Evolutionary conservation across 2,113 vertebrate genomes (phyloP).

Genomic region (Electrona antarctica): DNA sequence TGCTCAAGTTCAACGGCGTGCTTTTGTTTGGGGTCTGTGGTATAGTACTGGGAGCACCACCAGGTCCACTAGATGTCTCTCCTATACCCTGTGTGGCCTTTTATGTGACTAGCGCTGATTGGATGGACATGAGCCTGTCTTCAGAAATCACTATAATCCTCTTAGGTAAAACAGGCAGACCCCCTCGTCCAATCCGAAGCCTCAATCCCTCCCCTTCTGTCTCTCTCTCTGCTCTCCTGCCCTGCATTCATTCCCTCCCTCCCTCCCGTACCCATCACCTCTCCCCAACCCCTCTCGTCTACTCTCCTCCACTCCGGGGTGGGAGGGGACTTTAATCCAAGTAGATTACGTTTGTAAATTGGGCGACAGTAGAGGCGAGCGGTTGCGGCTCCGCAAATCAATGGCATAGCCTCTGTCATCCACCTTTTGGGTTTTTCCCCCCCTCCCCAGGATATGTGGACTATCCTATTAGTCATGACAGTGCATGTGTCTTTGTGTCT

Average conservation of each 20-base stretch:
- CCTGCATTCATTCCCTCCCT: not conserved
- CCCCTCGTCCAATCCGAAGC: conserved; percentile 64
- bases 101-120: conserved; percentile 60
- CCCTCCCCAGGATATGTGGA: not conserved
- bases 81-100: conserved; percentile 36
- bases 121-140: conserved; percentile 73
- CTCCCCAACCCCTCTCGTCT: conserved; percentile 19
- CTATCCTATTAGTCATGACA: no score
- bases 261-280: conserved; percentile 6
- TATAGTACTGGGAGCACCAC: not conserved
- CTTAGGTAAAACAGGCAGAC: conserved; percentile 79
- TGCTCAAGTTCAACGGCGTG: conserved; percentile 19
- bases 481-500: no score
- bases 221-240: conserved; percentile 30
- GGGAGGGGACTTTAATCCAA: conserved; percentile 80
- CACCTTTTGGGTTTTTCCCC: not conserved
- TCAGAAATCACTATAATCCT: conserved; percentile 87
- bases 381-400: conserved; percentile 23
- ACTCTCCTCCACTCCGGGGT: not conserved
- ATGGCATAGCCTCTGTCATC: conserved; percentile 24
- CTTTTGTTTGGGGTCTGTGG: conserved; percentile 12
- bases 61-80: conserved; percentile 47
- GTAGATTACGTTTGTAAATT: conserved; percentile 80
- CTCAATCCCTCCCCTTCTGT: no score
- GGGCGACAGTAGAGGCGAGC: conserved; percentile 65